Percentiles rank a stretch among this genome's conserved stretches.
phyloP scores from a whole-genome alignment of 2,797 vertebrate species.

The Hoplostethus atlanticus region DNA sequence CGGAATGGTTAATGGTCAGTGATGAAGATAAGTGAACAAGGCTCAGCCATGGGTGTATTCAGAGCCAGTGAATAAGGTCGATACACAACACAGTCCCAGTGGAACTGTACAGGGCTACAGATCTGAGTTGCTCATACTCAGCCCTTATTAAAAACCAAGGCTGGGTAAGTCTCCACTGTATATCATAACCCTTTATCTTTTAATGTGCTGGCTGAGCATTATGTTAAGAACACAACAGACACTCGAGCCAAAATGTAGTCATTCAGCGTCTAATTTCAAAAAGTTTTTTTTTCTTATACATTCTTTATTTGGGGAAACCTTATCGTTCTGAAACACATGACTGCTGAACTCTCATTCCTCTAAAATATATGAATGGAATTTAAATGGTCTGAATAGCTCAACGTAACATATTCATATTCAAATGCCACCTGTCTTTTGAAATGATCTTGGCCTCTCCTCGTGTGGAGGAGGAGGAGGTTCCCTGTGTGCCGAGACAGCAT shows the following conservation, averaged over 20 bases:
- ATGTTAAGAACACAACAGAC: slow-evolving; percentile 48
- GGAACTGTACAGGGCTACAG: slow-evolving; percentile 64
- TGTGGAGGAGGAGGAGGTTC: slow-evolving; percentile 21
- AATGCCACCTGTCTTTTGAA: slow-evolving; percentile 41
- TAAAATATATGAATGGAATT: slow-evolving; percentile 52
- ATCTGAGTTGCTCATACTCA: slow-evolving; percentile 67
- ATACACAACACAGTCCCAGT: slow-evolving; percentile 65
- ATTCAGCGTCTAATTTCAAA: slow-evolving; percentile 61
- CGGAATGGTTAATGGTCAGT: slow-evolving; percentile 46
- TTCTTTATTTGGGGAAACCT: slow-evolving; percentile 51
- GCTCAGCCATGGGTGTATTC: slow-evolving; percentile 42
- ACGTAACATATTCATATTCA: slow-evolving; percentile 46
- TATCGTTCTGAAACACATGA: slow-evolving; percentile 61
- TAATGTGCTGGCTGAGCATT: slow-evolving; percentile 56
- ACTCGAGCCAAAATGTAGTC: slow-evolving; percentile 51
- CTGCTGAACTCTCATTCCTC: slow-evolving; percentile 48
- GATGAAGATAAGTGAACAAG: slow-evolving; percentile 43
- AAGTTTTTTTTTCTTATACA: slow-evolving; percentile 53
- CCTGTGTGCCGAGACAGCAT: not conserved
- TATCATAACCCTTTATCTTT: slow-evolving; percentile 69
- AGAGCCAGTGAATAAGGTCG: slow-evolving; percentile 54
- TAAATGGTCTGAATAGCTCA: slow-evolving; percentile 32
- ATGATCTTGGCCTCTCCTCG: slow-evolving; percentile 7
- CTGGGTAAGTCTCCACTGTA: slow-evolving; percentile 61
- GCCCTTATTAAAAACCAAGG: slow-evolving; percentile 73